Percentiles rank a stretch among this genome's conserved stretches.
phyloP scores from a whole-genome alignment of 2,888 invertebrate genomes.

The Diadegma fenestrale region DNA sequence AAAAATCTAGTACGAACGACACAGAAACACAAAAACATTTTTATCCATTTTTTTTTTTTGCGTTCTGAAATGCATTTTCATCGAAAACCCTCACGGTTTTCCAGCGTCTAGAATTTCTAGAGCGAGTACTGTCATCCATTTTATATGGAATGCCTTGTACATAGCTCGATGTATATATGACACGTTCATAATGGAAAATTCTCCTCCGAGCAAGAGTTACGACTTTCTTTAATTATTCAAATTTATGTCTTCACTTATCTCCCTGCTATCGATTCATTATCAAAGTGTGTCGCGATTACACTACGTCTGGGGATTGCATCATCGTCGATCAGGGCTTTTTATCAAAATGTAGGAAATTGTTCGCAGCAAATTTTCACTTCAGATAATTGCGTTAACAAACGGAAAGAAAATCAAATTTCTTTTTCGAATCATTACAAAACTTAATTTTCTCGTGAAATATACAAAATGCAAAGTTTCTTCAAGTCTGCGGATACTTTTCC shows the following conservation, averaged over 20 bases:
- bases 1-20: neutral
- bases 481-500: too few species aligned
- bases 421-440: too few species aligned
- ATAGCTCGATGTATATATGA: neutral
- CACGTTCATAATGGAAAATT: constrained; percentile 29
- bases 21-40: neutral
- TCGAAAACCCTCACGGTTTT: neutral
- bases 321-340: neutral
- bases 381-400: neutral
- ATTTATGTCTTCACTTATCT: constrained; percentile 36
- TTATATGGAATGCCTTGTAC: neutral
- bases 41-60: neutral
- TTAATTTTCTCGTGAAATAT: too few species aligned
- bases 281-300: constrained; percentile 19
- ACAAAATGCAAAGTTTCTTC: too few species aligned
- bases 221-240: constrained; percentile 39
- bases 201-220: constrained; percentile 25
- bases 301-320: neutral
- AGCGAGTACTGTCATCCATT: neutral
- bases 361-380: neutral
- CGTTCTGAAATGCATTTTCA: neutral
- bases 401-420: too few species aligned
- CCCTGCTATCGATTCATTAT: constrained; percentile 39
- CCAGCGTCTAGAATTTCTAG: too few species aligned
- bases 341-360: neutral